phyloP scores from a whole-genome alignment of 1,140 invertebrate species.

The Leptinotarsa defecta region DNA sequence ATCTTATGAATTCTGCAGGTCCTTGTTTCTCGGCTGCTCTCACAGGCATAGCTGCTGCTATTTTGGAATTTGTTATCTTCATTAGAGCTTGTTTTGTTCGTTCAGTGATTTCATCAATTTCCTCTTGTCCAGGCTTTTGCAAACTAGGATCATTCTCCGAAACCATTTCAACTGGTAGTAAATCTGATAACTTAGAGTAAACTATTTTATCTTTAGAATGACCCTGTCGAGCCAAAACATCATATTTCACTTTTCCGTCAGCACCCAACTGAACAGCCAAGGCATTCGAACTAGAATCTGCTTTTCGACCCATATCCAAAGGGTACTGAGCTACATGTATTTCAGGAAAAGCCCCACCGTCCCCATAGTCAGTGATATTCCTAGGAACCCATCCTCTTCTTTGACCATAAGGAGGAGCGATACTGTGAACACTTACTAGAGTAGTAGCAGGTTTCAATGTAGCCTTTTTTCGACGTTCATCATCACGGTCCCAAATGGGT shows the following conservation, averaged over 20 bases:
- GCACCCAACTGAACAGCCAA: constrained; percentile 93
- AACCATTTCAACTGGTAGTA: constrained; percentile 91
- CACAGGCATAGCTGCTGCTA: constrained; percentile 92
- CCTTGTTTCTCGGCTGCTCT: constrained; percentile 83
- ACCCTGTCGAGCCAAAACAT: constrained; percentile 92
- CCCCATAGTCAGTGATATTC: constrained; percentile 81
- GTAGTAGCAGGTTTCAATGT: constrained; percentile 66
- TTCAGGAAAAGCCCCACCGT: constrained; percentile 99
- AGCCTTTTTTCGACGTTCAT: constrained; percentile 72
- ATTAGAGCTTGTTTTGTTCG: constrained; percentile 82
- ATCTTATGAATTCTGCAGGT: constrained; percentile 95
- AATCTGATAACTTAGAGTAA: constrained; percentile 92
- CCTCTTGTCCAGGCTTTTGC: constrained; percentile 84
- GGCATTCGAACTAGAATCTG: constrained; percentile 83
- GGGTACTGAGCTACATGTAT: constrained; percentile 97
- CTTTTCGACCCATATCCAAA: constrained; percentile 80
- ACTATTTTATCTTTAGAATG: constrained; percentile 97
- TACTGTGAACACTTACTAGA: constrained; percentile 79
- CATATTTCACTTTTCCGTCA: constrained; percentile 95
- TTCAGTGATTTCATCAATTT: constrained; percentile 85
- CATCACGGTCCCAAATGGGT: constrained; percentile 84
- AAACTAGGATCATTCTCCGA: constrained; percentile 89
- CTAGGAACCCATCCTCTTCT: constrained; percentile 94
- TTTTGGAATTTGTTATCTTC: constrained; percentile 86
- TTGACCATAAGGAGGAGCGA: constrained; percentile 95